Evolutionary conservation across 23 tunicate species (phyloP).

Genomic region (Halocynthia roretzi): DNA sequence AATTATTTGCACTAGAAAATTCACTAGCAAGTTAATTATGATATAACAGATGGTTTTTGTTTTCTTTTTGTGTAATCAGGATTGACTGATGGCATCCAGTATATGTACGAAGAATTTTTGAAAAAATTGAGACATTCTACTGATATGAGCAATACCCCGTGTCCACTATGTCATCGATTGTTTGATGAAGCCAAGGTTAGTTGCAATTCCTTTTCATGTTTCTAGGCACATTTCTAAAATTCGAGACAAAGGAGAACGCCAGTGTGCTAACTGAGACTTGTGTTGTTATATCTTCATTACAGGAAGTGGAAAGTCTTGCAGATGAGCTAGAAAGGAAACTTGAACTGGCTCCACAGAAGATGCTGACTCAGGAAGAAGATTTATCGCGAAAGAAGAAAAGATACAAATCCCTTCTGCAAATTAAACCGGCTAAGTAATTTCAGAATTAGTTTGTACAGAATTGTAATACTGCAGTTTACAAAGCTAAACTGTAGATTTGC

Average conservation of each 20-base stretch:
- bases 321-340: conserved; percentile 44
- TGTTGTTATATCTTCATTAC: not conserved
- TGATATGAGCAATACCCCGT: conserved; percentile 47
- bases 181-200: conserved; percentile 70
- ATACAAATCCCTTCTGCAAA: conserved; percentile 46
- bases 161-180: conserved; percentile 79
- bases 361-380: conserved; percentile 45
- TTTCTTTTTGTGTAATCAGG: conserved; percentile 19
- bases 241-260: not conserved
- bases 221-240: not conserved
- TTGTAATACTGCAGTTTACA: not conserved
- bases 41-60: no score
- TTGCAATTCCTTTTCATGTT: not conserved
- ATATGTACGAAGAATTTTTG: conserved; percentile 68
- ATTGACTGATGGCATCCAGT: conserved; percentile 66
- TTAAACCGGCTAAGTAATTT: conserved; percentile 64
- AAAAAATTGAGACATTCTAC: conserved; percentile 28
- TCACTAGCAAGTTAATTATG: not conserved
- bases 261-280: not conserved
- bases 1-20: no score
- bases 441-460: not conserved
- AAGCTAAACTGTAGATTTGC: not conserved
- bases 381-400: conserved; percentile 48
- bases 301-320: conserved; percentile 78
- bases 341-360: conserved; percentile 63